Conservation (phyloP, 2,113 vertebrate species). For the Motacilla tschutschensis region DNA sequence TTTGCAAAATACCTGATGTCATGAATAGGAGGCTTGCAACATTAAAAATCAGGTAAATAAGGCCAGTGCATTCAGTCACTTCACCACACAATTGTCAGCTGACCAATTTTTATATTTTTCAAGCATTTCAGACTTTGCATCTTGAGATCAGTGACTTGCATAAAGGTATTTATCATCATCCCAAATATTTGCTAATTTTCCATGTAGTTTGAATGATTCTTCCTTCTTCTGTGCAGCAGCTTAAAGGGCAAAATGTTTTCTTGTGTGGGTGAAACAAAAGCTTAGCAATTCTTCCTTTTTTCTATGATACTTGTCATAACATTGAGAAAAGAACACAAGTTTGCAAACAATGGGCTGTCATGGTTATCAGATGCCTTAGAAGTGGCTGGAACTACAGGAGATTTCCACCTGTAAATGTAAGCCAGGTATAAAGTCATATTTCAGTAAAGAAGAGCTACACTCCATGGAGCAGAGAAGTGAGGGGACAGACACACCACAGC, state of each 20-base stretch:
- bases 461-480: neutral
- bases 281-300: neutral
- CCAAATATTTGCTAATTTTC: neutral
- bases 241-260: neutral
- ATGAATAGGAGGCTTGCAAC: neutral
- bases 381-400: neutral
- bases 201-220: neutral
- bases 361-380: neutral
- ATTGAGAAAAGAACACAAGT: neutral
- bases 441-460: neutral
- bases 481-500: neutral
- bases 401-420: neutral
- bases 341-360: neutral
- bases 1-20: neutral
- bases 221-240: neutral
- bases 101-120: neutral
- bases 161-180: neutral
- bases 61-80: neutral
- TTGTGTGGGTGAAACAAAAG: neutral
- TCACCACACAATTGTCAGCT: neutral
- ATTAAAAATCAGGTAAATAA: neutral
- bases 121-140: neutral
- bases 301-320: fast-evolving
- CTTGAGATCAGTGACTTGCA: neutral
- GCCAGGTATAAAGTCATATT: neutral